Evolutionary conservation across 2,888 invertebrate species (phyloP).

Genomic region (Latrodectus elegans): DNA sequence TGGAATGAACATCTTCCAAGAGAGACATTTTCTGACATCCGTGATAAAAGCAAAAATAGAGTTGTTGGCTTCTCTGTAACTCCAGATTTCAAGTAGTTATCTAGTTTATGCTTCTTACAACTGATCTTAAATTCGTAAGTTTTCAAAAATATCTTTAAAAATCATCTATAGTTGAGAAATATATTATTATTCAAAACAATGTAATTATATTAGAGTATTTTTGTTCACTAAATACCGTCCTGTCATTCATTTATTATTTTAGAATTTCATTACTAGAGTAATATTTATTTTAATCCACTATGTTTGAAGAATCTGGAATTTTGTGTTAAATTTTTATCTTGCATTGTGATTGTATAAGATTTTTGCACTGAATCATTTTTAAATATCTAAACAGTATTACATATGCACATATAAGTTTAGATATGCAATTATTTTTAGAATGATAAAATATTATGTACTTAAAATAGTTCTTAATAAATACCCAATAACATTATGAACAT

Average conservation of each 20-base stretch:
- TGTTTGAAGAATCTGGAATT: no score
- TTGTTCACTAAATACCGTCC: constrained; percentile 53
- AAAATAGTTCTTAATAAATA: no score
- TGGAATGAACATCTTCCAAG: no score
- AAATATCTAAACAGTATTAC: no score
- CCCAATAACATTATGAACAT: no score
- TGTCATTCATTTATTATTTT: constrained; percentile 11
- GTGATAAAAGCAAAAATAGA: constrained; percentile 28
- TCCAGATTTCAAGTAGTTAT: constrained; percentile 65
- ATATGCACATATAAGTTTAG: no score
- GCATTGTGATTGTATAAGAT: no score
- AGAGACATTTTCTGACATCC: background rate
- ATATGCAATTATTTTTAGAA: no score
- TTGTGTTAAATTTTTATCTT: no score
- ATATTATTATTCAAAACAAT: background rate
- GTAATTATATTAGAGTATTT: constrained; percentile 15
- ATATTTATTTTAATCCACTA: no score
- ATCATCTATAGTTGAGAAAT: background rate
- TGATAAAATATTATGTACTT: no score
- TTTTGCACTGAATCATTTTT: no score
- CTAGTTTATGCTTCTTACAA: constrained; percentile 64
- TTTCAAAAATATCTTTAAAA: constrained; percentile 46
- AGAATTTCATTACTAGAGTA: background rate
- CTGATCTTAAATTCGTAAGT: constrained; percentile 24
- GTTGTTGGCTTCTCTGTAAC: constrained; percentile 61